These are phyloP conservation scores for Mactra quadrangularis DNA, from an alignment of 1,140 invertebrate species.

Conservation along the genomic window DNA sequence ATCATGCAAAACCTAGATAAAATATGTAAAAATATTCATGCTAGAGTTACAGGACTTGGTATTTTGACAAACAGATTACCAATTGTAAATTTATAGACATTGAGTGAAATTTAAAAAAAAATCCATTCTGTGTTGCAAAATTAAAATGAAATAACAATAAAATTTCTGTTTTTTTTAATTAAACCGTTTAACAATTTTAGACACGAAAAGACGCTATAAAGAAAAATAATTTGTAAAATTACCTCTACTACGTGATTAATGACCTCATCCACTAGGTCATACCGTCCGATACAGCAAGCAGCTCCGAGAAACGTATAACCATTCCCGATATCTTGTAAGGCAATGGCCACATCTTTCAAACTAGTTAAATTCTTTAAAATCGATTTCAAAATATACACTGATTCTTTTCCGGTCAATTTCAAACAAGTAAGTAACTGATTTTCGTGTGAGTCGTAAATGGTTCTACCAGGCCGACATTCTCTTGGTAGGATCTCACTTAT, in stretches of 20 bases:
- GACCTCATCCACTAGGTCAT: constrained; percentile 15
- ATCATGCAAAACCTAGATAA: too few species aligned
- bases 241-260: constrained; percentile 19
- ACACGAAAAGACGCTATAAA: too few species aligned
- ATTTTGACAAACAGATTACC: too few species aligned
- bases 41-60: too few species aligned
- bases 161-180: too few species aligned
- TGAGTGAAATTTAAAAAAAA: too few species aligned
- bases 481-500: constrained; percentile 9
- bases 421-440: constrained; percentile 9
- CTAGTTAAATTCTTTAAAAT: background rate
- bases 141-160: too few species aligned
- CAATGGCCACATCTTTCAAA: background rate
- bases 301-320: constrained; percentile 44
- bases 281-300: constrained; percentile 26
- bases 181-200: too few species aligned
- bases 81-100: too few species aligned
- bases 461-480: constrained; percentile 36
- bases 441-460: constrained; percentile 9
- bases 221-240: too few species aligned
- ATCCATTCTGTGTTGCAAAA: too few species aligned
- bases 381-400: background rate
- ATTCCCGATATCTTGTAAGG: background rate
- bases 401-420: background rate
- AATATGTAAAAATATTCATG: too few species aligned